Evolutionary conservation across 2,888 invertebrate species (phyloP).

Genomic region (Xylophagus ater): DNA sequence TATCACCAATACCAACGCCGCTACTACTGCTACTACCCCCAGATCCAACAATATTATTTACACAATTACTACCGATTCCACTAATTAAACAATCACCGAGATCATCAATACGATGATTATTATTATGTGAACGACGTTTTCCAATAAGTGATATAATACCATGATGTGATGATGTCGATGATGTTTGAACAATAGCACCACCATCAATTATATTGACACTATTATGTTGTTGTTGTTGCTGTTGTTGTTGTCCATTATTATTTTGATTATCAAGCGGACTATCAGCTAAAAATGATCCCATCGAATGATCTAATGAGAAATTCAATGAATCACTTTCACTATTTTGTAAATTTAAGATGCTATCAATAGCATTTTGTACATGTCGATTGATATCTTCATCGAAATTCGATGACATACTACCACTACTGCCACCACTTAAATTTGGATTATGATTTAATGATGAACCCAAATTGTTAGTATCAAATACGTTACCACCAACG

Average conservation of each 20-base stretch:
- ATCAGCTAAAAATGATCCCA: conserved; percentile 36
- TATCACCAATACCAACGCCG: conserved; percentile 22
- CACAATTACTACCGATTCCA: conserved; percentile 12
- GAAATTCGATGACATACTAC: conserved; percentile 30
- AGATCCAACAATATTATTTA: conserved; percentile 18
- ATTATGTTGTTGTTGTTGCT: conserved; percentile 8
- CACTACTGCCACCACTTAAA: conserved; percentile 19
- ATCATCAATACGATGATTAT: conserved; percentile 29
- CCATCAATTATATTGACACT: conserved; percentile 8
- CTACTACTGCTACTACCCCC: too few relatives aligned
- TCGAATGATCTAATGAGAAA: conserved; percentile 33
- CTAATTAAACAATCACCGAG: conserved; percentile 36
- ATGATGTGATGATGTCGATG: conserved; percentile 17
- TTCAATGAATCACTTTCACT: conserved; percentile 39
- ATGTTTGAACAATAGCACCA: conserved; percentile 12
- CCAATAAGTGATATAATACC: neutral
- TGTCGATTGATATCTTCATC: conserved; percentile 62
- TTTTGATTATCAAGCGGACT: conserved; percentile 34
- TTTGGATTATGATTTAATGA: conserved; percentile 11
- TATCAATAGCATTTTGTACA: conserved; percentile 70
- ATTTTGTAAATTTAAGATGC: conserved; percentile 59
- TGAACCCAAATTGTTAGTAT: conserved; percentile 1
- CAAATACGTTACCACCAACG: too few relatives aligned
- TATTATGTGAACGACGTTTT: conserved; percentile 19
- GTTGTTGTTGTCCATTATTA: conserved; percentile 14